Conservation (phyloP, 1,140 invertebrate species). For the Meloidogyne exigua region DNA sequence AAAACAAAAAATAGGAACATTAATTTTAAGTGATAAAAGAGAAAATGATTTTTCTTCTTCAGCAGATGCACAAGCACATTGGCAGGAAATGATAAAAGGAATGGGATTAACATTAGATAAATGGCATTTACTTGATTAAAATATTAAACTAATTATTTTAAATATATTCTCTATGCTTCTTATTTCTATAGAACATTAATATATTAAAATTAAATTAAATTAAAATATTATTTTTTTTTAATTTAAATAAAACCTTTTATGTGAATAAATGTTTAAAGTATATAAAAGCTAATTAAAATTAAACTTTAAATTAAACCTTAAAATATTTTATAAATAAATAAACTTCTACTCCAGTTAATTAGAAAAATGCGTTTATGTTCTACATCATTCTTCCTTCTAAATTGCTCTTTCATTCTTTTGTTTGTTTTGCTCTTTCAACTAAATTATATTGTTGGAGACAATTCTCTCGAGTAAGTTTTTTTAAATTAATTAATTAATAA, state of each 20-base stretch:
- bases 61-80: slow-evolving; percentile 22
- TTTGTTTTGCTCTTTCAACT: background rate
- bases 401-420: background rate
- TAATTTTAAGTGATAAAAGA: slow-evolving; percentile 1
- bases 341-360: too few species aligned
- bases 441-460: too few species aligned
- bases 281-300: background rate
- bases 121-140: slow-evolving; percentile 29
- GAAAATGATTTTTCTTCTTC: slow-evolving; percentile 6
- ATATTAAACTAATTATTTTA: background rate
- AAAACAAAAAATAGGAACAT: slow-evolving; percentile 14
- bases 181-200: too few species aligned
- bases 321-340: too few species aligned
- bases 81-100: slow-evolving; percentile 30
- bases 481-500: too few species aligned
- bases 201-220: too few species aligned
- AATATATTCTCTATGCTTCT: too few species aligned
- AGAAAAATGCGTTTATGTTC: background rate
- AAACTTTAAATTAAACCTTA: too few species aligned
- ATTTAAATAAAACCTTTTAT: too few species aligned
- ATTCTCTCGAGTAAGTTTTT: too few species aligned
- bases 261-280: too few species aligned
- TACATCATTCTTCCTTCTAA: background rate
- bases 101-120: slow-evolving; percentile 33
- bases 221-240: too few species aligned